A percentile compares a stretch with the other conserved stretches of the same genome.
These are phyloP conservation scores for Dermolepida albohirtum DNA, from an alignment of 2,888 invertebrate genomes.

Conservation along the genomic window DNA sequence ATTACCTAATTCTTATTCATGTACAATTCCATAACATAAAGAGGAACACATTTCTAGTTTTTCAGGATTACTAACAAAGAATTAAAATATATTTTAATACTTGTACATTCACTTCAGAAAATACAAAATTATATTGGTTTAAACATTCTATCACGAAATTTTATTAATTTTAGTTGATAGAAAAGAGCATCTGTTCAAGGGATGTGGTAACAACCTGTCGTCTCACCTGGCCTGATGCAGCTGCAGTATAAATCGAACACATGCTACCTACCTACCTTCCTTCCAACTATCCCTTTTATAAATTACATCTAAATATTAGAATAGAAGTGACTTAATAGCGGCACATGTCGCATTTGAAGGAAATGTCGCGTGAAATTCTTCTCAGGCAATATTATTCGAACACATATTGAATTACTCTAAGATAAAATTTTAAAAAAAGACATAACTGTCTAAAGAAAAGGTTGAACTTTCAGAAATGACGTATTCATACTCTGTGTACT, in stretches of 20 bases:
- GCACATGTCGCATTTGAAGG: slow-evolving; percentile 25
- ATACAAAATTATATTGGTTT: too few relatives aligned
- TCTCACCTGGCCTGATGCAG: slow-evolving; percentile 55
- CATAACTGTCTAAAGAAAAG: too few relatives aligned
- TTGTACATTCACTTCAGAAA: too few relatives aligned
- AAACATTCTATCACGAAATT: slow-evolving; percentile 10
- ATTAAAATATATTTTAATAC: too few relatives aligned
- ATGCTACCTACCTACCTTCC: slow-evolving; percentile 44
- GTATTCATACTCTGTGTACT: too few relatives aligned
- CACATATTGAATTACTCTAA: neutral
- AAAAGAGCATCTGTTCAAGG: slow-evolving; percentile 48
- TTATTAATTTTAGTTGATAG: slow-evolving; percentile 15
- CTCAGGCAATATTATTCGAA: neutral
- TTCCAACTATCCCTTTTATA: too few relatives aligned
- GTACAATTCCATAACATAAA: too few relatives aligned
- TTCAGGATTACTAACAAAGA: too few relatives aligned
- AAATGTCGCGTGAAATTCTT: neutral
- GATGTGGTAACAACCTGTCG: slow-evolving; percentile 54
- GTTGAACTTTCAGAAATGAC: too few relatives aligned
- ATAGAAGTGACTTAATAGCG: slow-evolving; percentile 32
- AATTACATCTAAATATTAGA: slow-evolving; percentile 5
- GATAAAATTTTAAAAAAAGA: too few relatives aligned
- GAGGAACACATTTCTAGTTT: too few relatives aligned
- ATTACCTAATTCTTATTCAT: too few relatives aligned
- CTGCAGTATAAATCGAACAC: slow-evolving; percentile 50